A percentile compares a stretch with the other conserved stretches of the same genome.
These are phyloP conservation scores for Lytechinus pictus DNA, from an alignment of 35 echinoderm and acorn worm species.

Conservation along the genomic window DNA sequence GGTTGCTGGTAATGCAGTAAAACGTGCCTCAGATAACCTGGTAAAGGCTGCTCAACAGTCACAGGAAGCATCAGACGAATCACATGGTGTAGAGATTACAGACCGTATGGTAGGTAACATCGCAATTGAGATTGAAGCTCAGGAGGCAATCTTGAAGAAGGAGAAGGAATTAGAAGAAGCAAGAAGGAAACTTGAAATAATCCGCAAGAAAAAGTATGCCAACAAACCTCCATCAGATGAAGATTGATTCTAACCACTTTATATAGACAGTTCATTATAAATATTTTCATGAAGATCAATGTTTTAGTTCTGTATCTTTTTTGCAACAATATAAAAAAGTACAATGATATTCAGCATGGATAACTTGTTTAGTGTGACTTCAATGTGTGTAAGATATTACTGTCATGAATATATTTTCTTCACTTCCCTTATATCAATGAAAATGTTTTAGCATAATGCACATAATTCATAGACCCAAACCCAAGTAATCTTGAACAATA, in stretches of 20 bases:
- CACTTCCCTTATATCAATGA: neutral
- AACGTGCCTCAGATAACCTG: slow-evolving; percentile 93
- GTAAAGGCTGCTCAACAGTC: slow-evolving; percentile 86
- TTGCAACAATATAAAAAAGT: neutral
- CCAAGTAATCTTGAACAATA: neutral
- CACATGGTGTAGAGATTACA: slow-evolving; percentile 66
- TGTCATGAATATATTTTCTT: neutral
- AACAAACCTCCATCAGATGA: slow-evolving; percentile 76
- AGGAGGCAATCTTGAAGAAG: slow-evolving; percentile 95
- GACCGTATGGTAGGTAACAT: slow-evolving; percentile 88
- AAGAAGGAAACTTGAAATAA: slow-evolving; percentile 79
- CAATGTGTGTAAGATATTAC: neutral
- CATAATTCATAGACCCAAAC: neutral
- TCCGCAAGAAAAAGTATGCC: slow-evolving; percentile 88
- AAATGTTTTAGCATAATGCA: neutral
- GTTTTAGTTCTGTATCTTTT: neutral
- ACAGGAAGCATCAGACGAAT: slow-evolving; percentile 70
- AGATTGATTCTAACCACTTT: slow-evolving; percentile 59
- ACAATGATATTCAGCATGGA: neutral
- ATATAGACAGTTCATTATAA: neutral
- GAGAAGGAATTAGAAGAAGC: slow-evolving; percentile 91
- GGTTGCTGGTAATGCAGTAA: slow-evolving; percentile 98
- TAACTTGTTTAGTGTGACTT: neutral
- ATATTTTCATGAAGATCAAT: neutral
- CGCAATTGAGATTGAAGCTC: slow-evolving; percentile 93